These are phyloP conservation scores for Premnoplex brunnescens DNA, from an alignment of 2,797 vertebrate genomes.

Conservation along the genomic window DNA sequence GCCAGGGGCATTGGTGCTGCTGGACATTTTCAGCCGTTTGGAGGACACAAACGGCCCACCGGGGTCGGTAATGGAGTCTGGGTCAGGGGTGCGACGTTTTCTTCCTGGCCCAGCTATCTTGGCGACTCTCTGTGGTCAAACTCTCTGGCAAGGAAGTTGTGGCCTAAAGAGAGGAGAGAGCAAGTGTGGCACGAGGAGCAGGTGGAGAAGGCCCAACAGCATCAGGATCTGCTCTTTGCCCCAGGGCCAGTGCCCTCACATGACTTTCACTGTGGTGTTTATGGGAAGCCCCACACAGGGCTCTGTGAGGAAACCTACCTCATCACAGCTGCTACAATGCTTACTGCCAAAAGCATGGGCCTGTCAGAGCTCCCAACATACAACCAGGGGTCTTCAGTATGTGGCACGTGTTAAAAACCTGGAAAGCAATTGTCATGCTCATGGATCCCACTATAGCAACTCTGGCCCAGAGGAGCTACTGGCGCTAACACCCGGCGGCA, in stretches of 20 bases:
- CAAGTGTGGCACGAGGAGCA: not conserved
- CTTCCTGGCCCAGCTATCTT: constrained; percentile 99
- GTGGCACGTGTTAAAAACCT: constrained; percentile 12
- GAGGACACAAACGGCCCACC: constrained; percentile 88
- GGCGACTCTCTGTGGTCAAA: constrained; percentile 91
- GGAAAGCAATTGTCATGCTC: constrained; percentile 26
- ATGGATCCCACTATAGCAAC: not conserved
- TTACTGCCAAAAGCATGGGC: constrained; percentile 22
- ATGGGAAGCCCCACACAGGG: not conserved
- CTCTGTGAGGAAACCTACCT: constrained; percentile 26
- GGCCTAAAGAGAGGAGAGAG: constrained; percentile 65
- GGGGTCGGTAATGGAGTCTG: constrained; percentile 93
- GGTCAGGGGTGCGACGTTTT: constrained; percentile 97
- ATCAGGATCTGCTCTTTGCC: not conserved
- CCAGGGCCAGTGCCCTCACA: not conserved
- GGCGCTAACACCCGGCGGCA: accelerated
- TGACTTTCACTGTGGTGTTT: not conserved
- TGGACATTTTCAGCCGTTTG: constrained; percentile 98
- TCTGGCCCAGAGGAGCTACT: not conserved
- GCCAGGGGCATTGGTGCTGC: constrained; percentile 80
- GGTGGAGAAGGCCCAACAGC: not conserved
- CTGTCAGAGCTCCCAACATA: constrained; percentile 22
- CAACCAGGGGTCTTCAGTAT: not conserved
- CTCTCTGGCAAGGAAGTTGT: constrained; percentile 88
- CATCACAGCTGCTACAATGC: constrained; percentile 41